Evolutionary conservation across 2,797 vertebrate genomes (phyloP), one percentile per base, ranked within the genome.

Genomic region (Lerista edwardsae): DNA sequence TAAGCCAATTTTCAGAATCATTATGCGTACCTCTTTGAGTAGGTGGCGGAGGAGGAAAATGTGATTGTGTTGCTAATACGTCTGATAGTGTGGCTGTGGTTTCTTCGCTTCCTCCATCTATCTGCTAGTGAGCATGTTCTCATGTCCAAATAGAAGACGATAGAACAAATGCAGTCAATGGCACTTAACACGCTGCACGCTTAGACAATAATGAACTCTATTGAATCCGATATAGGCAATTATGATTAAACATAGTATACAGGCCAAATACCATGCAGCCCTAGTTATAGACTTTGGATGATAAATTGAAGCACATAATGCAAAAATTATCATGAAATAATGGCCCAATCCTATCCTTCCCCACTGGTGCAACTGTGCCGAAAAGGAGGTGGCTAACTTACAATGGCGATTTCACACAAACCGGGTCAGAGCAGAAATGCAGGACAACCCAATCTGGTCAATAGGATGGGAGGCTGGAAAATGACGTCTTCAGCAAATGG

Each of bases 101-200:
- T 90, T 36, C n/a, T 73, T 77, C 23, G 76, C 29, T 77, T n/a
- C 39, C 62, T 88, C 79, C 25, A 75, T 91, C 73, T 81, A 91
- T 12, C 36, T 1, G 72, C 27, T 19, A 76, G 79, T 81, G n/a
- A 84, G 72, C 62, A 84, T 44, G 68, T 14, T 31, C 11, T 55
- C 25, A 51, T 31, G 71, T 10, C 57, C 44, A 74, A 11, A 67
- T 23, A 21, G 34, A 27, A 91, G 10, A 61, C 72, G 41, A 31
- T 1, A 14, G 23, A 23, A 39, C n/a, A 39, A 39, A 19, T 36
- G 31, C 51, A 39, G 34, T 19, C 19, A 25, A n/a, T 23, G 34
- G 21, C 34, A 21, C 34, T 69, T 23, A 69, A 69, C 15, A 34
- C 65, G 23, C 17, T 68, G 41, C 41, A 44, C 41, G 4, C 41